Conservation (phyloP, 2,797 vertebrate genomes). For the Eremophila alpestris region DNA sequence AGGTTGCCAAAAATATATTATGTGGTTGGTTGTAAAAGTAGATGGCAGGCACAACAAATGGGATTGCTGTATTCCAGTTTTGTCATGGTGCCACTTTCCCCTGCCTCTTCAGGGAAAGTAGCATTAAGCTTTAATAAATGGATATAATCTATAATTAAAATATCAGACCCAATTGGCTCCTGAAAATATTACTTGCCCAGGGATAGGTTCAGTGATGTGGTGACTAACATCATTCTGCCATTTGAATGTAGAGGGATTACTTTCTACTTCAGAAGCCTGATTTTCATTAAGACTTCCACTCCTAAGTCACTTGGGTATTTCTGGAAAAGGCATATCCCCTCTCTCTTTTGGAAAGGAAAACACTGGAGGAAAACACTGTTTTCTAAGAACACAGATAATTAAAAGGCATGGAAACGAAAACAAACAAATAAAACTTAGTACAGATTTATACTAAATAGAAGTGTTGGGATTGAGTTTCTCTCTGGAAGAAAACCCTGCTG, state of each 20-base stretch:
- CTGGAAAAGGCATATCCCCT: not conserved
- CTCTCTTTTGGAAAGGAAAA: not conserved
- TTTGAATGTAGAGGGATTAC: not conserved
- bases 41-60: not conserved
- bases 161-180: not conserved
- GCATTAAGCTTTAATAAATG: constrained; percentile 1
- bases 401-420: not conserved
- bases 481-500: not conserved
- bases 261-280: not conserved
- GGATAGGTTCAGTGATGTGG: not conserved
- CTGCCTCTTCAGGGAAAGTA: not conserved
- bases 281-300: not conserved
- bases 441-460: not conserved
- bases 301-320: not conserved
- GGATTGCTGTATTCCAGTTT: not conserved
- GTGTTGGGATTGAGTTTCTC: not conserved
- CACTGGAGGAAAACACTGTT: not conserved
- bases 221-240: not conserved
- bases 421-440: constrained; percentile 17
- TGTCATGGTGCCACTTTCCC: not conserved
- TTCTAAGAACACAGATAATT: not conserved
- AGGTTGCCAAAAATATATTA: not conserved
- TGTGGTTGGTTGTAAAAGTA: not conserved
- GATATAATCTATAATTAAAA: not conserved
- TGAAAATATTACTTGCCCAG: not conserved